Evolutionary conservation across 2,888 invertebrate species (phyloP).

Genomic region (Acrobeloides nanus): DNA sequence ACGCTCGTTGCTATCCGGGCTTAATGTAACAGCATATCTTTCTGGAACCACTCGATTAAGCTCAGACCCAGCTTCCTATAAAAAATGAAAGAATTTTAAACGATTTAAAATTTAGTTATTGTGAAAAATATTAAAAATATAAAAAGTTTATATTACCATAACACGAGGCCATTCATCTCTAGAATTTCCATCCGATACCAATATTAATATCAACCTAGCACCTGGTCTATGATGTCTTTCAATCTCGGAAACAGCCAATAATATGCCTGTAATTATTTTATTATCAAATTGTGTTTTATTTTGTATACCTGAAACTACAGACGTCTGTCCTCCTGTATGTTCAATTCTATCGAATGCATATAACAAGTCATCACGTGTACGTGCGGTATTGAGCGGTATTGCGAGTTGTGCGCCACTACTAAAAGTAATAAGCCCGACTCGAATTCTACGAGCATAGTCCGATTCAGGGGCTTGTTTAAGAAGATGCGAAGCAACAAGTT

Average conservation of each 20-base stretch:
- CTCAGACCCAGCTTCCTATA: no score
- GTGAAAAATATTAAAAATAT: no score
- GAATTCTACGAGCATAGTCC: conserved; percentile 17
- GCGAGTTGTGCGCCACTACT: conserved; percentile 2
- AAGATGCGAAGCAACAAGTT: conserved; percentile 16
- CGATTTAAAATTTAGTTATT: no score
- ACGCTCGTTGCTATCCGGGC: no score
- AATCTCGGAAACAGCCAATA: not conserved
- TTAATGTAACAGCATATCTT: no score
- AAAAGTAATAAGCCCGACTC: conserved; percentile 16
- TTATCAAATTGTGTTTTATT: conserved; percentile 1
- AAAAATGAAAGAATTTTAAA: no score
- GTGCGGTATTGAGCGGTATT: conserved; percentile 9
- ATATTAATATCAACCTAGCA: conserved; percentile 34
- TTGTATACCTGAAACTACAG: conserved; percentile 17
- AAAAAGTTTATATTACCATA: conserved; percentile 16
- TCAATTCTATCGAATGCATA: conserved; percentile 20
- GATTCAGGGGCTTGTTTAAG: conserved; percentile 11
- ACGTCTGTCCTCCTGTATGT: conserved; percentile 29
- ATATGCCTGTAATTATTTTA: conserved; percentile 5
- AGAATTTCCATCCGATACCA: conserved; percentile 39
- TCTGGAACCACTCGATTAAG: no score
- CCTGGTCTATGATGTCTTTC: not conserved
- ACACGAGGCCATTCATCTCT: conserved; percentile 34
- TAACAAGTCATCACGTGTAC: conserved; percentile 18